Evolutionary conservation across 2,113 vertebrate species (phyloP), one percentile per base, ranked within the genome.

Genomic region (Vicugna pacos): DNA sequence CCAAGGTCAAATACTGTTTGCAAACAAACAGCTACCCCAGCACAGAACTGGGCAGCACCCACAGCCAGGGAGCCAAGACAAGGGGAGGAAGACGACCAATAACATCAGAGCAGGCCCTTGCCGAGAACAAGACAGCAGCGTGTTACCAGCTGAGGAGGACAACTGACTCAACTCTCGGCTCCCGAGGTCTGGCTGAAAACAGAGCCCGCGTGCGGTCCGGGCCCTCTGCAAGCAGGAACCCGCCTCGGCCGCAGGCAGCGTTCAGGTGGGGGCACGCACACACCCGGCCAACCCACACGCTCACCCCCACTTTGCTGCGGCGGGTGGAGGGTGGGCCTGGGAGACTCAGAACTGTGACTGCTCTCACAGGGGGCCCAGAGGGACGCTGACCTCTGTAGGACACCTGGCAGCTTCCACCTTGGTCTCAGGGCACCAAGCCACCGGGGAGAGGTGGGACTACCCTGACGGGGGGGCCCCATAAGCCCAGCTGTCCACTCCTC

Each of bases 331-430:
- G 42, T 15, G 8, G 15, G 13, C 52, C 52, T 13, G 4, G 10
- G 56, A 81, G 35, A 54, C 6, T 52, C 62, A 15, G 88, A 38
- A 8, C 42, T 30, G 35, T 22, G 24, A 24, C 30, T 10, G 5
- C 16, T 56, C 48, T 11, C 30, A 3, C 4, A 30, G 28, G 20
- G 70, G 26, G 24, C 2, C 7, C 3, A 46, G 26, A 10, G 28
- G 46, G 20, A 6, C 1, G 7, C 32, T 24, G 50, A 38, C 13
- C 2, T 1, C 80, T 42, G 65, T 20, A 3, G 0, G 6, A 46
- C 46, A 69, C 20, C 60, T 10, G 60, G 72, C 30, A 35, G 24
- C 58, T 22, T 75, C 56, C 3, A 1, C 30, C 60, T 16, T 14
- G 52, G 14, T 58, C 17, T 84, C 60, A 28, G 8, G 32, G 38